phyloP scores from a whole-genome alignment of 2,113 vertebrate genomes.

The Perognathus longimembris region DNA sequence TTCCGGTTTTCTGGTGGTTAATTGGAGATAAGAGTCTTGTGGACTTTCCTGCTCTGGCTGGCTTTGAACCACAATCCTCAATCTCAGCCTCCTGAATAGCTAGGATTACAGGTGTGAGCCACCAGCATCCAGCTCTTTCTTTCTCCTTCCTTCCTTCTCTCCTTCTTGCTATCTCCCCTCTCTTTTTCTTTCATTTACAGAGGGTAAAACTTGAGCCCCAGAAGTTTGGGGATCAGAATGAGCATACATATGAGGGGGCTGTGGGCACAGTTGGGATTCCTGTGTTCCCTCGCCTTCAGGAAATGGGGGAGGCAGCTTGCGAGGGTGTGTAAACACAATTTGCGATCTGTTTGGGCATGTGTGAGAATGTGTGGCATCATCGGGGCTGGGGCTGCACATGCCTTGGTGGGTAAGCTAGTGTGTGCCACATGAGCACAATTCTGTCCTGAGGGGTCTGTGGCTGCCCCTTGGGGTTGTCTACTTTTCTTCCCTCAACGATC shows the following conservation, averaged over 20 bases:
- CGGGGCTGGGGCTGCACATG: neutral
- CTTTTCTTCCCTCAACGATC: neutral
- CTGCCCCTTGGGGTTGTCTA: too few relatives aligned
- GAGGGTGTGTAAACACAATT: rapidly evolving
- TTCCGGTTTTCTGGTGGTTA: too few relatives aligned
- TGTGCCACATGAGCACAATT: neutral
- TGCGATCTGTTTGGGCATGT: neutral
- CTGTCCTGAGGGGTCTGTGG: neutral
- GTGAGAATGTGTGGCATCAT: rapidly evolving
- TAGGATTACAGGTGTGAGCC: too few relatives aligned
- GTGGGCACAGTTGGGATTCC: neutral
- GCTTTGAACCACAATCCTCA: too few relatives aligned
- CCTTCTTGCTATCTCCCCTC: neutral
- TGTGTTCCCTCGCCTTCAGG: neutral
- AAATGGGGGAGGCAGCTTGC: neutral
- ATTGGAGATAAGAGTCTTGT: too few relatives aligned
- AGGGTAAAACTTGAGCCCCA: neutral
- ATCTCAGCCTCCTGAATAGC: too few relatives aligned
- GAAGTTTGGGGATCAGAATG: neutral
- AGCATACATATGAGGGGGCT: neutral
- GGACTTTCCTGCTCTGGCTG: too few relatives aligned
- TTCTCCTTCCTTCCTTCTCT: neutral
- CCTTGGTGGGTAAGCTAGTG: neutral
- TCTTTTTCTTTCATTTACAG: neutral
- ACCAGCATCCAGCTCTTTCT: too few relatives aligned